These are phyloP conservation scores for Trilocha varians DNA, from an alignment of 2,888 invertebrate species.

Conservation along the genomic window DNA sequence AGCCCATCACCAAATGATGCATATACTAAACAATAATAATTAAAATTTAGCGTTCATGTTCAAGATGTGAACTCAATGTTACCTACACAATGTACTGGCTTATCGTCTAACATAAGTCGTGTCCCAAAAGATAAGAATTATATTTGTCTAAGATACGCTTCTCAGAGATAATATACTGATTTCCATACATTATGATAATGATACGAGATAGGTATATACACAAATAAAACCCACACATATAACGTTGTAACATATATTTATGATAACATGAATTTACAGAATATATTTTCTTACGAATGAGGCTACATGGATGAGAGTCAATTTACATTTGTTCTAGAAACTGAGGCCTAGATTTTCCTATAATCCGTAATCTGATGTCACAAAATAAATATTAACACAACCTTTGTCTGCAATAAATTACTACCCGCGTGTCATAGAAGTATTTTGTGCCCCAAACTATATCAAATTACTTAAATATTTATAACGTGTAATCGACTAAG, in stretches of 20 bases:
- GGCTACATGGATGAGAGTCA: slow-evolving; percentile 22
- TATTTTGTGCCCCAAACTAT: not conserved
- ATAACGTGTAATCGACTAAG: slow-evolving; percentile 16
- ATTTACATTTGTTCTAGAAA: not conserved
- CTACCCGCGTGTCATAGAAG: not conserved
- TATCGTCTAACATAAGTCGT: slow-evolving; percentile 17
- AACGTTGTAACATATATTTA: slow-evolving; percentile 70
- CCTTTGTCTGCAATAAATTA: not conserved
- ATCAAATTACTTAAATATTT: not conserved
- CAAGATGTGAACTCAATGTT: slow-evolving; percentile 15
- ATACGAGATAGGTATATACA: slow-evolving; percentile 21
- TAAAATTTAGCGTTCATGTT: slow-evolving; percentile 20
- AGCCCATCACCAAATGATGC: slow-evolving; percentile 61
- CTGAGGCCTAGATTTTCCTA: not conserved
- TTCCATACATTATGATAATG: slow-evolving; percentile 13
- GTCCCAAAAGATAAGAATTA: slow-evolving; percentile 26
- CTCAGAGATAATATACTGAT: slow-evolving; percentile 30
- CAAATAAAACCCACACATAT: slow-evolving; percentile 63
- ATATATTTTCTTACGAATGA: slow-evolving; percentile 53
- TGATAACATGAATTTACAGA: slow-evolving; percentile 61
- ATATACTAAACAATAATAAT: slow-evolving; percentile 24
- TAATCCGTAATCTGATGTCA: not conserved
- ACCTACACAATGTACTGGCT: slow-evolving; percentile 18
- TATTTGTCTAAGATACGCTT: slow-evolving; percentile 38
- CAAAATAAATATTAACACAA: not conserved